A percentile compares a stretch with the other conserved stretches of the same genome.
Conservation (phyloP, 2,797 vertebrate genomes). For the Mionectes olivaceus region DNA sequence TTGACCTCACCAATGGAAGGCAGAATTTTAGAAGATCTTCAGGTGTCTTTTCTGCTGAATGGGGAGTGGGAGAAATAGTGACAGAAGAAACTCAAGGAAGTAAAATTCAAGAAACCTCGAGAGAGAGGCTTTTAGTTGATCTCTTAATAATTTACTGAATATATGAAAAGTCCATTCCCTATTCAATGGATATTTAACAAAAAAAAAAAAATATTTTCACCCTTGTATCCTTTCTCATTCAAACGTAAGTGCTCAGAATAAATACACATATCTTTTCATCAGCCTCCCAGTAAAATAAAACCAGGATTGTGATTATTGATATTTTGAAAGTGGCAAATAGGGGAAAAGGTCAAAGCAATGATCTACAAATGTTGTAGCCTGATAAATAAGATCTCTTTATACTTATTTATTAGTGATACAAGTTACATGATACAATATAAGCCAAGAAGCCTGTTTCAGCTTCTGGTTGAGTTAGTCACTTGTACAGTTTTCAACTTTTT, state of each 20-base stretch:
- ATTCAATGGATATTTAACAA: neutral
- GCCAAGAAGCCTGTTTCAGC: neutral
- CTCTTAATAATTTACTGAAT: neutral
- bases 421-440: neutral
- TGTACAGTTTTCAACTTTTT: neutral
- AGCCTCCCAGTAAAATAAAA: neutral
- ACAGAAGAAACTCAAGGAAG: neutral
- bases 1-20: fast-evolving
- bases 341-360: neutral
- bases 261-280: neutral
- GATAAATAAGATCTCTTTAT: neutral
- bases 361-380: neutral
- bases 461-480: neutral
- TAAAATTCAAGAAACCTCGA: neutral
- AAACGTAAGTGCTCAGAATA: neutral
- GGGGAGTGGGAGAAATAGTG: neutral
- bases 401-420: neutral
- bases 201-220: neutral
- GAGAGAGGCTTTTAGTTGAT: neutral
- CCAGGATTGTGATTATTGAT: neutral
- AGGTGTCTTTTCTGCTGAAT: neutral
- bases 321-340: neutral
- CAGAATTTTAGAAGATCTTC: neutral
- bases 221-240: neutral
- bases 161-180: neutral